These are phyloP conservation scores for Eristalis pertinax DNA, from an alignment of 2,888 invertebrate species.

Conservation along the genomic window DNA sequence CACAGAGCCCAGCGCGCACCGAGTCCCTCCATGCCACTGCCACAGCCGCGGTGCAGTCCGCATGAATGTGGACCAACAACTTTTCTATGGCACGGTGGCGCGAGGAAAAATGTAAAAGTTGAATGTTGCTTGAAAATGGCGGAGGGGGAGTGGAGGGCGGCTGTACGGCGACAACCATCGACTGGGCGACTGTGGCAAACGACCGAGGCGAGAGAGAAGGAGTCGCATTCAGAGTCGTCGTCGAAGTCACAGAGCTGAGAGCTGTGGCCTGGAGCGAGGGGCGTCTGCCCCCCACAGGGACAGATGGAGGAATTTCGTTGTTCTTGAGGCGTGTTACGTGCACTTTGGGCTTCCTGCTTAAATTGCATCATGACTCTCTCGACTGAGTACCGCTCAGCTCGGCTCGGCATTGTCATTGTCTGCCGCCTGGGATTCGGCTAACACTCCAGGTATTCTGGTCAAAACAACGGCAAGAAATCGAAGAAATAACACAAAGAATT, in stretches of 20 bases:
- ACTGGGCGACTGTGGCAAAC: neutral
- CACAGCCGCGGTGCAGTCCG: conserved; percentile 17
- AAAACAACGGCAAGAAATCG: too few species aligned
- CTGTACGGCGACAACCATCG: neutral
- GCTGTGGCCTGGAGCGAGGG: neutral
- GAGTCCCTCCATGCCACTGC: neutral
- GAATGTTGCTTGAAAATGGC: conserved; percentile 56
- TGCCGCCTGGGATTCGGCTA: neutral
- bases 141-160: neutral
- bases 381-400: conserved; percentile 33
- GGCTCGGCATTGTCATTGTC: conserved; percentile 29
- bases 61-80: conserved; percentile 66
- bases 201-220: conserved; percentile 30
- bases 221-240: neutral
- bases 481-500: conserved; percentile 27
- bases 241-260: neutral
- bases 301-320: conserved; percentile 48
- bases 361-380: conserved; percentile 63
- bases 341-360: conserved; percentile 69
- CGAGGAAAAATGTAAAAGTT: conserved; percentile 67
- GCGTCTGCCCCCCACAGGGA: conserved; percentile 1
- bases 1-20: conserved; percentile 1
- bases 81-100: conserved; percentile 45
- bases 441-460: conserved; percentile 23
- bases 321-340: conserved; percentile 67